Percentiles rank a stretch among this genome's conserved stretches.
phyloP scores from a whole-genome alignment of 2,113 vertebrate genomes.

The Pseudopodoces humilis region DNA sequence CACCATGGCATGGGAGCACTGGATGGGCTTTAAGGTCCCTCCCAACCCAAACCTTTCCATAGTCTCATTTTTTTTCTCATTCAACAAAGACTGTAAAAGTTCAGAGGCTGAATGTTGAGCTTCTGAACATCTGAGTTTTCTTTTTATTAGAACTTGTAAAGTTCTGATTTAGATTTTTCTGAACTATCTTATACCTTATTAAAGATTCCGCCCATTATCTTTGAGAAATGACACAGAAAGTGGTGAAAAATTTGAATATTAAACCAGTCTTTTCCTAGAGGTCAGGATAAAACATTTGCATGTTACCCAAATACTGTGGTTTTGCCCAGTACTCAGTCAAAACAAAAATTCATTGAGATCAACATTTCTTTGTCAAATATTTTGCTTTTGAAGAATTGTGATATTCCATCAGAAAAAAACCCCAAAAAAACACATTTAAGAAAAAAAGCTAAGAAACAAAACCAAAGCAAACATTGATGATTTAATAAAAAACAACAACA shows the following conservation, averaged over 20 bases:
- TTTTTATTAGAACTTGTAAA: neutral
- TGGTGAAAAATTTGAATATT: neutral
- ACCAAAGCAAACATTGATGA: neutral
- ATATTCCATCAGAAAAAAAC: neutral
- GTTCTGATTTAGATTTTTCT: neutral
- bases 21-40: neutral
- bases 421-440: neutral
- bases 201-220: neutral
- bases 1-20: neutral
- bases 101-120: neutral
- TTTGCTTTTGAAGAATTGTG: neutral
- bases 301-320: neutral
- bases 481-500: rapidly evolving
- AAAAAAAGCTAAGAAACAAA: neutral
- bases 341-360: neutral
- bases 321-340: neutral
- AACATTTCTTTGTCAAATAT: neutral
- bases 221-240: neutral
- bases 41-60: neutral
- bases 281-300: neutral
- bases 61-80: neutral
- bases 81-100: neutral
- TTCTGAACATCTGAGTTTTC: neutral
- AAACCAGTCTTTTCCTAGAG: neutral
- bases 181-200: neutral